phyloP scores from a whole-genome alignment of 2,113 vertebrate species.

The Morone chrysops region DNA sequence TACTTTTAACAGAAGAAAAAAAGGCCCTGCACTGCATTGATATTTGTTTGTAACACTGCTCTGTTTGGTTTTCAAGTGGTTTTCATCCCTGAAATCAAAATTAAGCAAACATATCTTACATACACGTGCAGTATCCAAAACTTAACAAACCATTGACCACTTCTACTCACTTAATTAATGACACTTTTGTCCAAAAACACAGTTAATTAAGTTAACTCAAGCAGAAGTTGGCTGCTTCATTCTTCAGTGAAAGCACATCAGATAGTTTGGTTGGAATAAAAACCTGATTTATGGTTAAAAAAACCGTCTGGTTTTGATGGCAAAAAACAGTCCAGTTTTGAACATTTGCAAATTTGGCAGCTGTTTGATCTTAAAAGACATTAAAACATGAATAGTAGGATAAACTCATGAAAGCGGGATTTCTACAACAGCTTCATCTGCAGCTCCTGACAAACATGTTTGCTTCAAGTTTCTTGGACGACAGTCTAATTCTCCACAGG shows the following conservation, averaged over 20 bases:
- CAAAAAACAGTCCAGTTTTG: not conserved
- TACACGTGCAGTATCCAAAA: not conserved
- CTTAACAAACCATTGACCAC: not conserved
- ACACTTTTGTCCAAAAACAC: not conserved
- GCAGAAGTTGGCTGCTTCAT: not conserved
- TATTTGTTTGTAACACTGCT: not conserved
- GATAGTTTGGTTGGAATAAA: conserved; percentile 31
- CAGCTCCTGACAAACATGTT: conserved; percentile 24
- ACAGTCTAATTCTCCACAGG: conserved; percentile 36
- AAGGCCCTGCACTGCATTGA: not conserved
- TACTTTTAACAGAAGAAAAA: not conserved
- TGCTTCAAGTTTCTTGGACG: conserved; percentile 45
- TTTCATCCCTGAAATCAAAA: conserved; percentile 17
- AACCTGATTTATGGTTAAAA: not conserved
- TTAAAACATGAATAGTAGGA: not conserved
- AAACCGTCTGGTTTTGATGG: not conserved
- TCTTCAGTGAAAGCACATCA: not conserved
- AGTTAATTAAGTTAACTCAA: not conserved
- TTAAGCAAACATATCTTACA: not conserved
- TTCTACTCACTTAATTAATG: not conserved
- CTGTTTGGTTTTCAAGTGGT: not conserved
- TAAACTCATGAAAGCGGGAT: not conserved
- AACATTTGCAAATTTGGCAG: not conserved
- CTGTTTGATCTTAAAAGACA: not conserved
- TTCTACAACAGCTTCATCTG: conserved; percentile 48